Conservation (phyloP, 1,140 invertebrate species). For the Macrobrachium rosenbergii region DNA sequence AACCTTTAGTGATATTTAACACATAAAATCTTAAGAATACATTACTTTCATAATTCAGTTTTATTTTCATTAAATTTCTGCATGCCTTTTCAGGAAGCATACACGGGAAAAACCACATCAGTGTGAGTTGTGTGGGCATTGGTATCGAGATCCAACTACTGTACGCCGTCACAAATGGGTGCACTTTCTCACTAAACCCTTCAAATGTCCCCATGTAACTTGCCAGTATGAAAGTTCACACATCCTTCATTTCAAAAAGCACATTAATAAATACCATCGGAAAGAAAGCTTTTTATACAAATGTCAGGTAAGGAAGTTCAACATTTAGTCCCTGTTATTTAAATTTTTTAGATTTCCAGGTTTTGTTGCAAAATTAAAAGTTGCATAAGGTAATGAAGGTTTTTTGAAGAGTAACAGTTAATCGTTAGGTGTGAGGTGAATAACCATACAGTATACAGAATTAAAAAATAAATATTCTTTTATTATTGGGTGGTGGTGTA, state of each 20-base stretch:
- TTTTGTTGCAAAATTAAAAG: no score
- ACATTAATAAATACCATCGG: constrained; percentile 21
- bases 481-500: no score
- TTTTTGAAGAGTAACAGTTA: no score
- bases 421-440: no score
- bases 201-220: constrained; percentile 25
- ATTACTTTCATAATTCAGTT: no score
- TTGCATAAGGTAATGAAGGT: no score
- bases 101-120: constrained; percentile 40
- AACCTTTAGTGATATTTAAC: no score
- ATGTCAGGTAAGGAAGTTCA: constrained; percentile 16
- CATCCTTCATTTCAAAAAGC: constrained; percentile 26
- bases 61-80: background rate
- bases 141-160: constrained; percentile 32
- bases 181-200: constrained; percentile 32
- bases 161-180: constrained; percentile 40
- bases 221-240: constrained; percentile 32
- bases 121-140: constrained; percentile 41
- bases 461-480: no score
- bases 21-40: no score
- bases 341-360: no score
- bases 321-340: no score
- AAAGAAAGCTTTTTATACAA: constrained; percentile 7
- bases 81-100: constrained; percentile 25
- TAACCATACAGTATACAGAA: no score